phyloP scores from a whole-genome alignment of 2,113 vertebrate genomes.

The Stigmatopora nigra region DNA sequence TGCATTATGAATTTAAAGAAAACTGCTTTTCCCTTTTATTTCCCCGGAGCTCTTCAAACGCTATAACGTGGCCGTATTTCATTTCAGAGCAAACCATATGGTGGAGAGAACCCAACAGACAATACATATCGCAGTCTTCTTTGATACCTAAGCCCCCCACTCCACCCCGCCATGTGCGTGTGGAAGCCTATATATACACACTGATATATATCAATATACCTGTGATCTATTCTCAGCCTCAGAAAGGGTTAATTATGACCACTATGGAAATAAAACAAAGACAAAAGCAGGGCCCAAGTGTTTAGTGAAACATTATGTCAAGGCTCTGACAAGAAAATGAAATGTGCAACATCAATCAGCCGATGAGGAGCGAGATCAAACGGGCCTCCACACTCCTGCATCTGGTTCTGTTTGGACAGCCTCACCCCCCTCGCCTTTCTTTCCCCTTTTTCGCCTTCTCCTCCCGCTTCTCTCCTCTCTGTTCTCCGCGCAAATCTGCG shows the following conservation, averaged over 20 bases:
- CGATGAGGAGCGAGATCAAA: constrained; percentile 72
- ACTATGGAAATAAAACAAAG: constrained; percentile 52
- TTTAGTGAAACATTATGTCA: constrained; percentile 76
- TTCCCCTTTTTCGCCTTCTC: constrained; percentile 49
- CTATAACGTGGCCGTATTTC: constrained; percentile 41
- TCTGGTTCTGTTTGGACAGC: constrained; percentile 66
- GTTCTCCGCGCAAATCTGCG: constrained; percentile 42
- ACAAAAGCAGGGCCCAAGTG: constrained; percentile 57
- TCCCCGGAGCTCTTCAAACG: constrained; percentile 48
- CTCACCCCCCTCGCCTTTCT: constrained; percentile 46
- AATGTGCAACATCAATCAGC: constrained; percentile 72
- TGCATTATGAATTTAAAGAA: constrained; percentile 50
- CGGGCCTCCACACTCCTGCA: constrained; percentile 63
- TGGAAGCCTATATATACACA: constrained; percentile 29
- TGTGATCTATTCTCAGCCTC: constrained; percentile 51
- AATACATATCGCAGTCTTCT: constrained; percentile 40
- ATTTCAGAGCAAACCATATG: constrained; percentile 49
- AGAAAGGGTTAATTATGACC: constrained; percentile 60
- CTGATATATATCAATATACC: constrained; percentile 39
- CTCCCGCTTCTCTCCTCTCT: constrained; percentile 33
- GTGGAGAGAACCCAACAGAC: constrained; percentile 46
- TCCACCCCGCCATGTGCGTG: not conserved
- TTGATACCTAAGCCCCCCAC: constrained; percentile 49
- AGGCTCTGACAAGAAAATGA: constrained; percentile 72
- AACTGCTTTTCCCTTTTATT: constrained; percentile 17